Evolutionary conservation across 1,140 invertebrate species (phyloP), one percentile per base, ranked within the genome.

Genomic region (Eriosoma lanigerum): DNA sequence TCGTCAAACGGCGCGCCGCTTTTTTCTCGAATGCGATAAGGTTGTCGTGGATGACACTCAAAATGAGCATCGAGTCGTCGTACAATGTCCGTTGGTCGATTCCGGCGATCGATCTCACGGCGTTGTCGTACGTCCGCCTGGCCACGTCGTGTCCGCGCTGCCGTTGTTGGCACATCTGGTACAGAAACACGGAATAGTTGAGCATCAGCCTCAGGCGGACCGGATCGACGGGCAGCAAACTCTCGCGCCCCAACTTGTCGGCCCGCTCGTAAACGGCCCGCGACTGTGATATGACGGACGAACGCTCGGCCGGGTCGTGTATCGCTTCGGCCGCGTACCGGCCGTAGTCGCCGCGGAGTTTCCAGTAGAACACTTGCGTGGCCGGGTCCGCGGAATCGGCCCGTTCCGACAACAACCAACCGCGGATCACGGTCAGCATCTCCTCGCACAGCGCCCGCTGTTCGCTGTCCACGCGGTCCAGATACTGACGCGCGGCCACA

Each of bases 61-160:
- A 98, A 86, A 98, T 98, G 82, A 98, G 91, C 84, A 96, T 98
- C 70, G 96, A 97, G 90, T 98, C 97, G 90, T 98, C 98, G 90
- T 98, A 98, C 86, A n/a, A n/a, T n/a, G 93, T 96, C 87, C 98
- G 96, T 89, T 98, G 96, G 85, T 93, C 96, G 83, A 98, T 89
- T 82, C 94, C 97, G 88, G 98, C 96, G 84, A 98, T 89, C 87
- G 98, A 96, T 70, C 95, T 95, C 87, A 98, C 98, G 84, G 96
- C 96, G 88, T 97, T 96, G 89, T 98, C 96, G 87, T 98, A 98
- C 58, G 96, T 96, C 95, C 83, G 96, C 8, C 62, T 78, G 56
- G 75, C 75, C 21, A 78, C 32, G 9, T 96, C 83, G 94, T 95
- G 75, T 6, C 75, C 96, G 87, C 94, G 56, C 3, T 12, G n/a